phyloP scores from a whole-genome alignment of 2,888 invertebrate species.

The Helobdella robusta region DNA sequence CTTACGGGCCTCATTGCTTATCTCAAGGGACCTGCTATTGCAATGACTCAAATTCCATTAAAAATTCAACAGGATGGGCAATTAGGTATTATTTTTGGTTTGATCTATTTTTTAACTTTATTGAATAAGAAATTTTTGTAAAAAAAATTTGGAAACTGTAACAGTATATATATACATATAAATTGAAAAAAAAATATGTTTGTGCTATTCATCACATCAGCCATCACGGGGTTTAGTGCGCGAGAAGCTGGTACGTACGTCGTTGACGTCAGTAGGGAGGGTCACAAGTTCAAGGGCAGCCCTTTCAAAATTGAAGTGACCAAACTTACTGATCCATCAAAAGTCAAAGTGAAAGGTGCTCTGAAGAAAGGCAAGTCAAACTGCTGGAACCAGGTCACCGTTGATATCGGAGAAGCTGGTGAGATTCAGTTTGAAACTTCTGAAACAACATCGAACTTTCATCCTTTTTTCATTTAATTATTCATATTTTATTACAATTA shows the following conservation, averaged over 20 bases:
- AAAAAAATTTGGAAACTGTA: background rate
- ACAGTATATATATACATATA: background rate
- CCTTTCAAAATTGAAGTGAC: slow-evolving; percentile 94
- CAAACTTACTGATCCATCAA: slow-evolving; percentile 70
- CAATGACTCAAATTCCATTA: slow-evolving; percentile 85
- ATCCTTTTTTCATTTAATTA: background rate
- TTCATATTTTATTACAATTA: background rate
- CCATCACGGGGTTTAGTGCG: slow-evolving; percentile 79
- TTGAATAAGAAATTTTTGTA: background rate
- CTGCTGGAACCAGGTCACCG: slow-evolving; percentile 80
- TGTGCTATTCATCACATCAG: slow-evolving; percentile 41
- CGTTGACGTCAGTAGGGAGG: slow-evolving; percentile 85
- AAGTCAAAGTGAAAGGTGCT: slow-evolving; percentile 61
- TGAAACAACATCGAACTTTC: background rate
- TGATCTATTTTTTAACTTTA: background rate
- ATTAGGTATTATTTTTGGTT: slow-evolving; percentile 56
- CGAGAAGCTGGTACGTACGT: slow-evolving; percentile 78
- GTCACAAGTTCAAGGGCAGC: slow-evolving; percentile 83
- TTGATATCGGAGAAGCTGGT: slow-evolving; percentile 88
- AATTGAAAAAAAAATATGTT: background rate
- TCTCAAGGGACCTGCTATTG: slow-evolving; percentile 77
- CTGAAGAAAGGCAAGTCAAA: slow-evolving; percentile 67
- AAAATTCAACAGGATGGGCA: slow-evolving; percentile 85
- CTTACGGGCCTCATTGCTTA: slow-evolving; percentile 59
- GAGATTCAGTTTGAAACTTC: slow-evolving; percentile 26